These are phyloP conservation scores for Amphipoea lucens DNA, from an alignment of 2,888 invertebrate genomes.

Conservation along the genomic window DNA sequence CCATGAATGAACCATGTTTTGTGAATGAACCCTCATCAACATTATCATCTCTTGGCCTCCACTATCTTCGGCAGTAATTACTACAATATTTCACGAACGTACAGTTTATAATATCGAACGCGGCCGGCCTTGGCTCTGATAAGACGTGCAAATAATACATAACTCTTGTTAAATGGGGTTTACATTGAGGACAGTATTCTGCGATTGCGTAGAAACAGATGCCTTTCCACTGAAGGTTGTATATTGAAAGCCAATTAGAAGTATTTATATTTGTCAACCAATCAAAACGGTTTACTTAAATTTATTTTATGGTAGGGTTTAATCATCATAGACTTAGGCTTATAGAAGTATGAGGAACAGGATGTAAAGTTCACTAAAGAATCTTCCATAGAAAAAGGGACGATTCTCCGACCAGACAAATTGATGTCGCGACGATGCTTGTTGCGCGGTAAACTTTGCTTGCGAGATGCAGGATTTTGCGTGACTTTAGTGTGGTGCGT, in stretches of 20 bases:
- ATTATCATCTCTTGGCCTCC: not conserved
- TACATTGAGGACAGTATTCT: slow-evolving; percentile 6
- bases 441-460: too few species aligned
- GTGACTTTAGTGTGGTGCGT: too few species aligned
- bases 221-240: not conserved
- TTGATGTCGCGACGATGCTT: too few species aligned
- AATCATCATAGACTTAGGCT: too few species aligned
- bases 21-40: slow-evolving; percentile 13
- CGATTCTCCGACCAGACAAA: too few species aligned
- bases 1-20: not conserved
- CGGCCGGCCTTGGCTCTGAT: slow-evolving; percentile 47
- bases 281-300: not conserved
- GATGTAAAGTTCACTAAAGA: too few species aligned
- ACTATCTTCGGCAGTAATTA: slow-evolving; percentile 34
- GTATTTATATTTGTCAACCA: not conserved
- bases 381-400: too few species aligned
- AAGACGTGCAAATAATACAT: slow-evolving; percentile 45
- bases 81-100: slow-evolving; percentile 31
- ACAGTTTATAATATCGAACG: slow-evolving; percentile 14
- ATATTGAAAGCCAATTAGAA: not conserved
- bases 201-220: not conserved
- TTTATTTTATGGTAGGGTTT: not conserved
- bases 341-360: too few species aligned
- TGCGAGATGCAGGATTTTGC: too few species aligned
- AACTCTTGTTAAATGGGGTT: slow-evolving; percentile 25